Base-by-base conservation (phyloP, 2,797 vertebrate species). In the Psittacula echo region DNA sequence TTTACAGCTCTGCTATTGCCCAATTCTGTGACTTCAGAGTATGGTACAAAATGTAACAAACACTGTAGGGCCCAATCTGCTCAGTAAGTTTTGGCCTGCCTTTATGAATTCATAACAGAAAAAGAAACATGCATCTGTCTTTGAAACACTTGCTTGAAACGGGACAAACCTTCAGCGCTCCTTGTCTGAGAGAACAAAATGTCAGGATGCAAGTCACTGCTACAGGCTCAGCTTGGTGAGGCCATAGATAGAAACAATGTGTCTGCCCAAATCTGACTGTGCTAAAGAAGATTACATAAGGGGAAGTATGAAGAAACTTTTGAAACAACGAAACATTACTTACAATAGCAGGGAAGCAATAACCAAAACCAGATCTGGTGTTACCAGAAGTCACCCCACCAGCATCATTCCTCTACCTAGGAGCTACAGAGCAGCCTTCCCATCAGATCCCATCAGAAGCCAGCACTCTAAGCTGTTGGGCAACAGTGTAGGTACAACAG, bases 101-200 rank as follows among this genome's bases (percentile, higher is more conserved):
- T 92, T 77, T 32, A 65, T 32, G 45, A 91, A 91, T 81, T 72
- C 39, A 1, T 44, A 84, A 78, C 34, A 81, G 58, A 89, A 68
- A 23, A 75, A 76, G 84, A 74, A 96, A 92, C 53, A 72, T 61
- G 19, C 41, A 22, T 30, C 66, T 34, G 23, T 45, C 89, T 94
- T 89, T 85, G 81, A 95, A 93, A 92, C 0, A 0, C 22, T 65
- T 20, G 58, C n/a, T 85, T 86, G 77, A 85, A 95, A 89, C 34
- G 16, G 22, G 30, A 47, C 3, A 12, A 83, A 56, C n/a, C 41
- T 34, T 37, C 53, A 81, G 76, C 34, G 23, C 47, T 62, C 58
- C 18, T 47, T 44, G 30, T 11, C 54, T 47, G 2, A 4, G 20
- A 93, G 75, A 81, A 87, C 65, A 86, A 87, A 91, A 93, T 10